Evolutionary conservation across 2,888 invertebrate species (phyloP).

Genomic region (Hypercompe scribonia): DNA sequence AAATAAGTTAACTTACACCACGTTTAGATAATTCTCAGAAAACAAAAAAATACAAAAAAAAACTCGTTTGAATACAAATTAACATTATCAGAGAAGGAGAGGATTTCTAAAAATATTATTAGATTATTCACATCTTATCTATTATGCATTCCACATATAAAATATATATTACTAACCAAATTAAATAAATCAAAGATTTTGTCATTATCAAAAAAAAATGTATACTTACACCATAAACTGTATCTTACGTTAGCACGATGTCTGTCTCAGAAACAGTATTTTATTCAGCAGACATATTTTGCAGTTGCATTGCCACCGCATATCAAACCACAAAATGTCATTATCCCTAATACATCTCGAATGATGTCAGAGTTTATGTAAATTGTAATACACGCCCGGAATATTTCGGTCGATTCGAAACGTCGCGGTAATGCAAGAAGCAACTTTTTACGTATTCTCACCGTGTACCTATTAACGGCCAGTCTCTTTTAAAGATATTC

Average conservation of each 20-base stretch:
- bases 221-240: neutral
- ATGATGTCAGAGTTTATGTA: conserved; percentile 81
- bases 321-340: conserved; percentile 78
- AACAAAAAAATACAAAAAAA: no score
- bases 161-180: no score
- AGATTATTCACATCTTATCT: no score
- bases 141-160: neutral
- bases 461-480: conserved; percentile 69
- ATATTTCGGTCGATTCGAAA: conserved; percentile 73
- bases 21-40: no score
- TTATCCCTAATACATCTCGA: conserved; percentile 79
- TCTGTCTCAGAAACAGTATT: neutral
- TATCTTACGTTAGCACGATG: neutral
- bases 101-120: neutral
- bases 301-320: conserved; percentile 64
- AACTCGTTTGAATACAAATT: no score
- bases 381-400: conserved; percentile 77
- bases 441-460: conserved; percentile 72
- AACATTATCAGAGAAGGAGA: no score
- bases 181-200: neutral
- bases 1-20: no score
- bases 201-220: neutral
- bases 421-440: conserved; percentile 60
- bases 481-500: conserved; percentile 54
- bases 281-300: conserved; percentile 60